phyloP scores from a whole-genome alignment of 2,113 vertebrate genomes.

The Turnix velox region DNA sequence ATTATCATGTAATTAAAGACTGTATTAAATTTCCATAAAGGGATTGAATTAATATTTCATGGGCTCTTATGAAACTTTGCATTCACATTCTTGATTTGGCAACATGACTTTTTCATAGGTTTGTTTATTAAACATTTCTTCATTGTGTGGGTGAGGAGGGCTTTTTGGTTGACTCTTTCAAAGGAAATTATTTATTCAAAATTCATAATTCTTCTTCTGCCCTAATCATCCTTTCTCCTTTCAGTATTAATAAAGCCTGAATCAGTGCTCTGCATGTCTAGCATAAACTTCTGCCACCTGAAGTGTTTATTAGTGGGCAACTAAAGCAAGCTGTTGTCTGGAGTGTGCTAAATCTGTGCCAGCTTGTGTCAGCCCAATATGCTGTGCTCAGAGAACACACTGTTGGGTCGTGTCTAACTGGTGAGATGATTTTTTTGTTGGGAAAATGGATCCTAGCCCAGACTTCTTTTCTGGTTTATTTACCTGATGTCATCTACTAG shows the following conservation, averaged over 20 bases:
- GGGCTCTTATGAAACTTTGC: neutral
- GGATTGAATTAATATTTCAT: neutral
- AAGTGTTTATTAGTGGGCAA: conserved; percentile 19
- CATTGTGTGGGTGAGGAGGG: neutral
- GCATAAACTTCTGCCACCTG: neutral
- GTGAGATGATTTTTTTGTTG: neutral
- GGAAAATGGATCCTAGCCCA: neutral
- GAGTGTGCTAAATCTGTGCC: neutral
- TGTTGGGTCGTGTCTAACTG: neutral
- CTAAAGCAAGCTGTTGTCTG: conserved; percentile 15
- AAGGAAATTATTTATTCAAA: neutral
- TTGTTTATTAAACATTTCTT: neutral
- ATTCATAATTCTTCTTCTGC: neutral
- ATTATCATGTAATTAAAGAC: neutral
- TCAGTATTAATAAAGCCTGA: neutral
- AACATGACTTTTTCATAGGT: neutral
- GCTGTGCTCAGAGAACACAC: neutral
- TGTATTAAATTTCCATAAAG: neutral
- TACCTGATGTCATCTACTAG: neutral
- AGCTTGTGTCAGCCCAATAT: neutral
- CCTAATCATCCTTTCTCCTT: neutral
- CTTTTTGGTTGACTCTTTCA: neutral
- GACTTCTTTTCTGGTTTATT: conserved; percentile 9
- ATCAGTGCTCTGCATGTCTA: neutral
- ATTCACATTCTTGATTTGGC: neutral